Evolutionary conservation across 37 sponge, comb jelly and placozoan genomes (phyloP).

Genomic region (Bolinopsis microptera): DNA sequence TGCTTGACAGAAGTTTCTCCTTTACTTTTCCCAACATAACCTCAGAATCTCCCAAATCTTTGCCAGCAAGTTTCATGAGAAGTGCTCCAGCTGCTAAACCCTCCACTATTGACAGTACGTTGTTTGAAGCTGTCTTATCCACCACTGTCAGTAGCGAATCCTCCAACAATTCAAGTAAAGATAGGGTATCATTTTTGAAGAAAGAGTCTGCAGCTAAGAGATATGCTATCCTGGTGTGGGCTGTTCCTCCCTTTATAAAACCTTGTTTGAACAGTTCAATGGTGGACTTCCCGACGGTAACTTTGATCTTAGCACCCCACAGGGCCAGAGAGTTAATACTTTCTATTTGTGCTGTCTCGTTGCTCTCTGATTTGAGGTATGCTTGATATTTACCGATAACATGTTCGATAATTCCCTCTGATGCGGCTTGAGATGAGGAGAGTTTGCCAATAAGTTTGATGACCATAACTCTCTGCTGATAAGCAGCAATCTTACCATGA

Average conservation of each 20-base stretch:
- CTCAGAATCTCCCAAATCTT: slow-evolving; percentile 22
- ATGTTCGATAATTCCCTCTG: slow-evolving; percentile 35
- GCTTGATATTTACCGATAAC: not conserved
- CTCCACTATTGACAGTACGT: not conserved
- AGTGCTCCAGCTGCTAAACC: slow-evolving; percentile 30
- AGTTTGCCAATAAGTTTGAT: not conserved
- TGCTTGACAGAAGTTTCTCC: slow-evolving; percentile 10
- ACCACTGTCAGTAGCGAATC: slow-evolving; percentile 9
- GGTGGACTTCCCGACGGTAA: not conserved
- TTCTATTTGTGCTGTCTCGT: slow-evolving; percentile 48
- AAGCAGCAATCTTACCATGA: slow-evolving; percentile 56
- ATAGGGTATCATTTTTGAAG: slow-evolving; percentile 12
- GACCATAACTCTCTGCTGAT: slow-evolving; percentile 49
- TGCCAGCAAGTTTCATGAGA: not conserved
- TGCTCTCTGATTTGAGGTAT: not conserved
- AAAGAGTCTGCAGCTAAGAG: slow-evolving; percentile 5
- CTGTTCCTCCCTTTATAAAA: slow-evolving; percentile 35
- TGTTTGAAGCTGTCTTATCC: not conserved
- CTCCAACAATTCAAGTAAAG: not conserved
- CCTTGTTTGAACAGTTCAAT: slow-evolving; percentile 28
- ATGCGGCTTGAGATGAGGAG: not conserved
- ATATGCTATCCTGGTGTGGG: slow-evolving; percentile 15
- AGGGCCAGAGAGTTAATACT: not conserved
- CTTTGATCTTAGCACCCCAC: not conserved
- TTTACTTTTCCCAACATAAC: not conserved